phyloP scores from a whole-genome alignment of 2,113 vertebrate species.

The Colaptes auratus region DNA sequence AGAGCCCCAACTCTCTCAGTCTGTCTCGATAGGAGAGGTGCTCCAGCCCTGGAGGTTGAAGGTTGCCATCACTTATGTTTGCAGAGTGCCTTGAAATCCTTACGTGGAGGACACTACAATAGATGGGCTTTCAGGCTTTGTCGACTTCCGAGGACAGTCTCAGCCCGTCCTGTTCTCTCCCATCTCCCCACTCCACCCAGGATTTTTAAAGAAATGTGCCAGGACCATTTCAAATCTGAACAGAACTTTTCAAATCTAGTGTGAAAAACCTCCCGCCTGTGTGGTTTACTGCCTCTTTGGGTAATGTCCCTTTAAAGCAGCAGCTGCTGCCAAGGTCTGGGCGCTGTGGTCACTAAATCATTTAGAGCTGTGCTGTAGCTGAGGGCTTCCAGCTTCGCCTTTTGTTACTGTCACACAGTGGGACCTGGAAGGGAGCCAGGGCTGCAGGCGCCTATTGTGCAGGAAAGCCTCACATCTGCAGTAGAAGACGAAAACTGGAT shows the following conservation, averaged over 20 bases:
- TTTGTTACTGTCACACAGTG: constrained; percentile 73
- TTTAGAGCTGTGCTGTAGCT: constrained; percentile 58
- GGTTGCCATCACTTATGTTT: neutral
- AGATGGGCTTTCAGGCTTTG: neutral
- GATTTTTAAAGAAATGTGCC: neutral
- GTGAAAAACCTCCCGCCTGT: neutral
- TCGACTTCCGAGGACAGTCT: rapidly evolving
- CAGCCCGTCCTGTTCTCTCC: neutral
- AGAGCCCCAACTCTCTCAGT: too few species aligned
- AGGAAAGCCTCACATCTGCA: constrained; percentile 67
- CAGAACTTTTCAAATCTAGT: neutral
- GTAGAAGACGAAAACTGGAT: constrained; percentile 29
- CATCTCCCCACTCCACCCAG: neutral
- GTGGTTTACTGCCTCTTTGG: constrained; percentile 22
- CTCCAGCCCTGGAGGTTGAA: neutral
- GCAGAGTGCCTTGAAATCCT: neutral
- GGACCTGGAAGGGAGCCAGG: constrained; percentile 66
- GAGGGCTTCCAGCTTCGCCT: constrained; percentile 67
- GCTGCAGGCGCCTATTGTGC: constrained; percentile 68
- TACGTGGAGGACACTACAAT: neutral
- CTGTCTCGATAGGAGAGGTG: too few species aligned
- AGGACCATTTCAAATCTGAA: neutral
- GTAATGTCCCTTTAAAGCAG: constrained; percentile 58
- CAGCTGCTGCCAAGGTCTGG: constrained; percentile 69
- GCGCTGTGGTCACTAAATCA: constrained; percentile 70